Percentiles rank a stretch among this genome's conserved stretches.
phyloP scores from a whole-genome alignment of 2,888 invertebrate species.

The Agonum fuliginosum region DNA sequence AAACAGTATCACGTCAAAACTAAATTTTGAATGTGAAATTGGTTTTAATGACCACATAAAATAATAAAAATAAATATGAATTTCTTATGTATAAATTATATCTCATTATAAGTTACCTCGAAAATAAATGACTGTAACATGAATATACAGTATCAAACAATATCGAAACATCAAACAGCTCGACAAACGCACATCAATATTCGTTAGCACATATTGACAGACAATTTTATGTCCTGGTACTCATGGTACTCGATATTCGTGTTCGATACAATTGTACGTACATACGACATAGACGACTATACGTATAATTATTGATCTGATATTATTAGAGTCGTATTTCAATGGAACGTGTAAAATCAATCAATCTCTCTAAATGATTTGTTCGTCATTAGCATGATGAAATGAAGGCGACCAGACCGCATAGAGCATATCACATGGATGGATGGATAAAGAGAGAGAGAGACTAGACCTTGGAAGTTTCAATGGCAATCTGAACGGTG shows the following conservation, averaged over 20 bases:
- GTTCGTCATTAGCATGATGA: slow-evolving; percentile 27
- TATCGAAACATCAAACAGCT: neutral
- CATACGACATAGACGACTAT: neutral
- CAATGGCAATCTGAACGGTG: no score
- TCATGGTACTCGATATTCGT: slow-evolving; percentile 15
- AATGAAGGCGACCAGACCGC: slow-evolving; percentile 4
- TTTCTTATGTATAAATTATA: no score
- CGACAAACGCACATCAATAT: slow-evolving; percentile 14
- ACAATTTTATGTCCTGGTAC: slow-evolving; percentile 21
- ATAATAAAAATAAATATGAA: no score
- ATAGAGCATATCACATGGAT: slow-evolving; percentile 1
- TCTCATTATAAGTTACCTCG: no score
- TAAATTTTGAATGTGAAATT: no score
- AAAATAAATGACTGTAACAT: no score
- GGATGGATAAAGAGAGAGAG: neutral
- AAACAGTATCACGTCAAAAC: no score
- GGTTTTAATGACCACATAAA: no score
- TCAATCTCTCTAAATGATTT: slow-evolving; percentile 22
- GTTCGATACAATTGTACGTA: no score
- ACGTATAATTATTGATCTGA: slow-evolving; percentile 38
- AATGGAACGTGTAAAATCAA: slow-evolving; percentile 38
- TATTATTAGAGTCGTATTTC: slow-evolving; percentile 45
- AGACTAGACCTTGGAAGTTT: neutral
- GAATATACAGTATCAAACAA: no score
- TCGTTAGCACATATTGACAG: slow-evolving; percentile 38